Evolutionary conservation across 2,888 invertebrate genomes (phyloP), one percentile per base, ranked within the genome.

Genomic region (Harpalus rubripes): DNA sequence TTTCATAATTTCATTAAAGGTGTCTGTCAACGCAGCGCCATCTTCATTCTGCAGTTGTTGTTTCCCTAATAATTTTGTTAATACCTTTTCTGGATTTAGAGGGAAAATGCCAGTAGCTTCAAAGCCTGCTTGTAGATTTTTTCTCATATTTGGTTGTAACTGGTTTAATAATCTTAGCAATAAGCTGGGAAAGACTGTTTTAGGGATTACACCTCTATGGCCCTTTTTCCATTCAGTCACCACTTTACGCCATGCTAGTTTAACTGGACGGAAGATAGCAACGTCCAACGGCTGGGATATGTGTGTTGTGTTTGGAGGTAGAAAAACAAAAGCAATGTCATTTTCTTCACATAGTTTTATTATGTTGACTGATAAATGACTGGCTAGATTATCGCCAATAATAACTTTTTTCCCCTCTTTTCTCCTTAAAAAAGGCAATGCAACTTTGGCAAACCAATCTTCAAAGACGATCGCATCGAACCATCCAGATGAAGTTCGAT

Each of bases 401-500:
- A 90, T 61, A n/a, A 89, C 87, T 7, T 81, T 82, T 16, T 1
- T 58, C n/a, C 58, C 58, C 16, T 58, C 58, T 58, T 58, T 58
- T 18, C 88, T 85, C 68, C 87, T 88, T 86, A 90, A 22, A 39
- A 16, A 65, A n/a, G 83, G 74, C 10, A 81, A 52, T 26, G n/a
- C 56, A 16, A 56, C 44, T 7, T 85, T 88, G 22, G 85, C 83
- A 15, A 90, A 88, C 89, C 88, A 90, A 82, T 90, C 89, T 87
- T 89, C 88, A 87, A 90, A 91, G 6, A 86, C 87, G 3, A 68
- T 86, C 0, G 86, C 44, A 85, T 90, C 90, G 85, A 91, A 89
- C 90, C 90, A 91, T 1, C 91, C 91, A 65, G 88, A 89, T 76
- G 86, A 85, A 3, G 89, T 88, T 1, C 90, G 41, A 86, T 91